Conservation (phyloP, 2,797 vertebrate species). For the Melanotaenia boesemani region DNA sequence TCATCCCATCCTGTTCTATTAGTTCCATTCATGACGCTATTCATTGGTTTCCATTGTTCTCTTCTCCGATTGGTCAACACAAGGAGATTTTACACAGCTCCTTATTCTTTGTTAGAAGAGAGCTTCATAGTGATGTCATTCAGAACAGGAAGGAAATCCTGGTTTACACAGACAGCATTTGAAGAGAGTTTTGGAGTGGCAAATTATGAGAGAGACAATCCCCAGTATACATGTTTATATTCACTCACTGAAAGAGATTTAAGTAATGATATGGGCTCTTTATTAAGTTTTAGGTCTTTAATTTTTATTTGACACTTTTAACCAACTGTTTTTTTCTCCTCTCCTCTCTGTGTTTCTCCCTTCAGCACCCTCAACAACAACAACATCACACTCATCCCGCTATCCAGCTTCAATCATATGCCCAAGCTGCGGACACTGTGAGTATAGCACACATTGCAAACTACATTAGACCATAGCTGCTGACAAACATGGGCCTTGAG, state of each 20-base stretch:
- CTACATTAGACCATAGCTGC: background rate
- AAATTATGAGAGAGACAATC: background rate
- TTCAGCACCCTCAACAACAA: slow-evolving; percentile 98
- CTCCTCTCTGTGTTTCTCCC: slow-evolving; percentile 47
- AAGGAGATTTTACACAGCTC: background rate
- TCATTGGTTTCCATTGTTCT: too few species aligned
- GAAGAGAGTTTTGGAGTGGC: background rate
- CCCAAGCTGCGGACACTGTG: slow-evolving; percentile 98
- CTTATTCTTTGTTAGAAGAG: too few species aligned
- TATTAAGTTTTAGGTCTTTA: too few species aligned
- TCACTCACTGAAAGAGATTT: background rate
- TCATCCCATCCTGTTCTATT: too few species aligned
- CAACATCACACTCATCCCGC: slow-evolving; percentile 97
- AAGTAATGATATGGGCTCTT: background rate
- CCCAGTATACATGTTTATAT: too few species aligned
- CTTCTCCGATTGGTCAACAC: too few species aligned
- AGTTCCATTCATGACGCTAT: too few species aligned
- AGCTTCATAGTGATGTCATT: background rate
- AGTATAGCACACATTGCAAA: slow-evolving; percentile 79
- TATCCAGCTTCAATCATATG: slow-evolving; percentile 99
- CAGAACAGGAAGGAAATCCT: background rate
- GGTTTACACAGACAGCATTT: background rate
- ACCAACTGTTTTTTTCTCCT: slow-evolving; percentile 6
- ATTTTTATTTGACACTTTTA: background rate
- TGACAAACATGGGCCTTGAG: slow-evolving; percentile 20